Percentiles rank a stretch among this genome's conserved stretches.
Evolutionary conservation across 35 echinoderm and acorn worm genomes (phyloP).

Genomic region (Strongylocentrotus purpuratus): DNA sequence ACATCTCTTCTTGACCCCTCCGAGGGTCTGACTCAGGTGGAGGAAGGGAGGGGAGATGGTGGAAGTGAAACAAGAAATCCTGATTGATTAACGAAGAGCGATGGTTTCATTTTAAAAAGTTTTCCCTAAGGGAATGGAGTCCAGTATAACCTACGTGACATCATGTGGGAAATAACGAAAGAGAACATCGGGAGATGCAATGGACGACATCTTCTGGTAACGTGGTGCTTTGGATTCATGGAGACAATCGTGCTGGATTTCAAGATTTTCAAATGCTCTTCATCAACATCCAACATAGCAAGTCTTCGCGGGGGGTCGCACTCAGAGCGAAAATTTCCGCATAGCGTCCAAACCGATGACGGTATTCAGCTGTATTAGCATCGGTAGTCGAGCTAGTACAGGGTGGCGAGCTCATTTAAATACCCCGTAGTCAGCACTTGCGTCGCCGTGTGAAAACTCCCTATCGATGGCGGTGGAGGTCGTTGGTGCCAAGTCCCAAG

Average conservation of each 20-base stretch:
- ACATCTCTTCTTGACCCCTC: conserved; percentile 37
- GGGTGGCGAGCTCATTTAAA: no score
- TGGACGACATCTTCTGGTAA: background rate
- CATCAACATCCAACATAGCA: no score
- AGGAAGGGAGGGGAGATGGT: conserved; percentile 57
- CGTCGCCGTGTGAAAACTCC: no score
- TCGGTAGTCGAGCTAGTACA: no score
- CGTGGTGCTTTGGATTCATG: background rate
- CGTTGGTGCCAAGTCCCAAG: no score
- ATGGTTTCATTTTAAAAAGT: background rate
- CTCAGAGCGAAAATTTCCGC: no score
- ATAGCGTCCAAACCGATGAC: no score
- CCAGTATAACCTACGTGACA: background rate
- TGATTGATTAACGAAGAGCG: background rate
- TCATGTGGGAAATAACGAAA: background rate
- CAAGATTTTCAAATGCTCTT: background rate
- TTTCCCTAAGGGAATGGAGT: background rate
- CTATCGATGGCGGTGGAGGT: no score
- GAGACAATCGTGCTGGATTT: background rate
- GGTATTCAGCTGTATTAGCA: no score
- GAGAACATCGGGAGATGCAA: background rate
- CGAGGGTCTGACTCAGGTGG: conserved; percentile 3
- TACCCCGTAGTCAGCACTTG: no score
- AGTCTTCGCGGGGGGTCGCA: no score
- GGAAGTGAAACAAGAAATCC: conserved; percentile 25